phyloP scores from a whole-genome alignment of 2,797 vertebrate genomes.

The Stomatorhinus walkeri region DNA sequence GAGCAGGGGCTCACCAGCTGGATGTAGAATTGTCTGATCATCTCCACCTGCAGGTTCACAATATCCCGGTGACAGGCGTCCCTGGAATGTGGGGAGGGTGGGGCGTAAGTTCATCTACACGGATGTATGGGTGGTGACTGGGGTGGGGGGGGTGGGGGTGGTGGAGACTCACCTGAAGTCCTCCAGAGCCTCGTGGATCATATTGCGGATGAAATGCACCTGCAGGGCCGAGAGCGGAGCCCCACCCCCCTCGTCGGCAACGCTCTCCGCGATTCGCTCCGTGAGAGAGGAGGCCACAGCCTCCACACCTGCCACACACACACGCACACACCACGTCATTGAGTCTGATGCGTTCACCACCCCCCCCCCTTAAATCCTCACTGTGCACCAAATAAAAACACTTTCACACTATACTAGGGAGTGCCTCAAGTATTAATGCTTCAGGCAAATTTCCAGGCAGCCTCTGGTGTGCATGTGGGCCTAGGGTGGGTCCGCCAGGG shows the following conservation, averaged over 20 bases:
- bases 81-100: constrained; percentile 51
- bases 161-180: constrained; percentile 76
- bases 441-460: background rate
- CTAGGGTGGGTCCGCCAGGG: background rate
- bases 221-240: constrained; percentile 82
- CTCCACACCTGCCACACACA: constrained; percentile 33
- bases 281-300: constrained; percentile 69
- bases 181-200: constrained; percentile 93
- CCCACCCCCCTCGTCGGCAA: constrained; percentile 61
- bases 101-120: background rate
- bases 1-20: constrained; percentile 71
- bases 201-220: constrained; percentile 89
- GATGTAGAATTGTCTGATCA: constrained; percentile 95
- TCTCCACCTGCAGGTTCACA: constrained; percentile 95
- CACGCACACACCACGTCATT: constrained; percentile 15
- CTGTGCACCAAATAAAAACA: background rate
- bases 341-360: background rate
- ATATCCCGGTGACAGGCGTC: constrained; percentile 87
- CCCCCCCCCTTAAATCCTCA: background rate
- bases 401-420: background rate
- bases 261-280: constrained; percentile 71
- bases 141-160: background rate
- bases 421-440: background rate
- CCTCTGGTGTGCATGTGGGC: background rate
- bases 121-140: background rate